Evolutionary conservation across 2,888 invertebrate genomes (phyloP).

Genomic region (Amphiduros pacificus): DNA sequence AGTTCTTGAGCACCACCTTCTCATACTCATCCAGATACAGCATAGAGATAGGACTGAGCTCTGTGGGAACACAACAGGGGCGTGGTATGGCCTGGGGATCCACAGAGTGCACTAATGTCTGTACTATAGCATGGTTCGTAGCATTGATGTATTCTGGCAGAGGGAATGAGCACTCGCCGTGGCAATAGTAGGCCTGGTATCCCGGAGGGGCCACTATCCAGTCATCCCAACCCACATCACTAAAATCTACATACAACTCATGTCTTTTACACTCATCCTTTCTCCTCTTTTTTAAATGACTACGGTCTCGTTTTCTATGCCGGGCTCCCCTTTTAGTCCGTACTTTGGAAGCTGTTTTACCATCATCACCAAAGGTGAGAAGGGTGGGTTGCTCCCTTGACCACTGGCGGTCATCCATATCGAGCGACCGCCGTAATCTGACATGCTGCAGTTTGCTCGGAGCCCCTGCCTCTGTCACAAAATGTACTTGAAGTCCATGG

Average conservation of each 20-base stretch:
- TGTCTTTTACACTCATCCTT: slow-evolving; percentile 74
- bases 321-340: slow-evolving; percentile 59
- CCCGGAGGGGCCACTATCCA: slow-evolving; percentile 98
- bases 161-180: slow-evolving; percentile 93
- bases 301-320: slow-evolving; percentile 64
- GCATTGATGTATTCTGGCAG: slow-evolving; percentile 91
- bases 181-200: slow-evolving; percentile 94
- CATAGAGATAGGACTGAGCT: slow-evolving; percentile 91
- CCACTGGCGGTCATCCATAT: slow-evolving; percentile 27
- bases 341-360: slow-evolving; percentile 16
- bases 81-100: slow-evolving; percentile 88
- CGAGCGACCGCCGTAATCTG: slow-evolving; percentile 48
- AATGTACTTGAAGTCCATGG: slow-evolving; percentile 69
- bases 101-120: slow-evolving; percentile 92
- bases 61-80: slow-evolving; percentile 96
- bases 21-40: slow-evolving; percentile 92
- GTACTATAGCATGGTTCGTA: slow-evolving; percentile 98
- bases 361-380: slow-evolving; percentile 14
- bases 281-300: slow-evolving; percentile 64
- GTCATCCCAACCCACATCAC: slow-evolving; percentile 96
- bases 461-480: slow-evolving; percentile 34
- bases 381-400: slow-evolving; percentile 7
- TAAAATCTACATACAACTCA: slow-evolving; percentile 91
- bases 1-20: slow-evolving; percentile 96
- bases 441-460: slow-evolving; percentile 41